Evolutionary conservation across 2,797 vertebrate genomes (phyloP).

Genomic region (Enteromius trimaculatus): DNA sequence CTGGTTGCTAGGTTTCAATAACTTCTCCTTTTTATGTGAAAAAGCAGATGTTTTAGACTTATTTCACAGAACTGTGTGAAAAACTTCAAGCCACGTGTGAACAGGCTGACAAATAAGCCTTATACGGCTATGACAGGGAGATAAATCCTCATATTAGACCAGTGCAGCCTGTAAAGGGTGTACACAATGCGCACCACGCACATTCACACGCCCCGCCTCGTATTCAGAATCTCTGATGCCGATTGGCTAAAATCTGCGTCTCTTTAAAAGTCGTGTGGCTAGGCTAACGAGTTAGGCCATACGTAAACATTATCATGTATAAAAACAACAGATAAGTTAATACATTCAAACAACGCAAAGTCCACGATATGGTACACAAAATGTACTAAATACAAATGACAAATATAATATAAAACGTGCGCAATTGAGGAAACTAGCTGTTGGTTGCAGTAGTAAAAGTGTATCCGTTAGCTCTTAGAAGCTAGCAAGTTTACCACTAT

Average conservation of each 20-base stretch:
- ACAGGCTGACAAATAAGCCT: neutral
- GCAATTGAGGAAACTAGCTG: neutral
- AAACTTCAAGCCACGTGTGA: neutral
- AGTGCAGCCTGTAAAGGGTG: neutral
- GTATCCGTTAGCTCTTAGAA: conserved; percentile 26
- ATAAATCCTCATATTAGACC: neutral
- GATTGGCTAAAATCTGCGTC: conserved; percentile 65
- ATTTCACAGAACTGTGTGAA: neutral
- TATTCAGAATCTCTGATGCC: neutral
- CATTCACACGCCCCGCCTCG: neutral
- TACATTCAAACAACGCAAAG: neutral
- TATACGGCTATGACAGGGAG: neutral
- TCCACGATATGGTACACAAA: neutral
- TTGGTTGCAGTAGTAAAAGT: conserved; percentile 31
- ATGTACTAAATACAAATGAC: neutral
- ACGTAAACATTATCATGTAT: neutral
- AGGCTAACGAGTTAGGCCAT: conserved; percentile 54
- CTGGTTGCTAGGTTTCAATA: neutral
- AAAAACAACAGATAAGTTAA: neutral
- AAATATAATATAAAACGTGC: neutral
- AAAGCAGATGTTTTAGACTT: neutral
- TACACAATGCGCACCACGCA: conserved; percentile 30
- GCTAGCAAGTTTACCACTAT: conserved; percentile 15
- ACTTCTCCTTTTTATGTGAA: neutral
- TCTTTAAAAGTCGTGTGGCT: conserved; percentile 69